These are phyloP conservation scores for Callyntrura guangdongensis DNA, from an alignment of 2,888 invertebrate species.

Conservation along the genomic window DNA sequence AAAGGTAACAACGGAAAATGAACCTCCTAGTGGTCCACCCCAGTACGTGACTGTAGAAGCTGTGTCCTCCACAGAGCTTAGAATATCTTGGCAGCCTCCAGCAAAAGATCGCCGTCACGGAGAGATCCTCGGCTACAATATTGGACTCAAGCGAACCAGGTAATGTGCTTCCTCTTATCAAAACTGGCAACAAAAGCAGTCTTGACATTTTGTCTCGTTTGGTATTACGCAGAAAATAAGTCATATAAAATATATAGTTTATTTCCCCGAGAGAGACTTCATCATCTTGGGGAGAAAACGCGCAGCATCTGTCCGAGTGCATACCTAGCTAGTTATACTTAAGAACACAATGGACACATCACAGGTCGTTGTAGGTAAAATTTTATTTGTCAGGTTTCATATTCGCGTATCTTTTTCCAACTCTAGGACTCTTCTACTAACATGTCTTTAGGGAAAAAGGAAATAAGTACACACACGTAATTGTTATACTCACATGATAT, in stretches of 20 bases:
- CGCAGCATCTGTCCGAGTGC: not conserved
- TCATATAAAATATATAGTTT: not conserved
- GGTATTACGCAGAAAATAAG: not conserved
- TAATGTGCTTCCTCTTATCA: constrained; percentile 78
- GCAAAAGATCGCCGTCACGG: constrained; percentile 92
- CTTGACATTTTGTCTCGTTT: constrained; percentile 23
- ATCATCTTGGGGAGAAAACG: not conserved
- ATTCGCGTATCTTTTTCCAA: too few relatives aligned
- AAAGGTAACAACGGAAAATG: constrained; percentile 87
- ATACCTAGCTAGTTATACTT: not conserved
- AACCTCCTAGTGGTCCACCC: constrained; percentile 91
- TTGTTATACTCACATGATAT: too few relatives aligned
- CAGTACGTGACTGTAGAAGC: constrained; percentile 90
- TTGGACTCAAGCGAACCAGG: constrained; percentile 86
- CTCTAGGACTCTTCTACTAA: too few relatives aligned
- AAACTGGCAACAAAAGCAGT: constrained; percentile 31
- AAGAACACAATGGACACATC: not conserved
- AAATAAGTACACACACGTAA: too few relatives aligned
- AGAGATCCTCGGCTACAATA: constrained; percentile 91
- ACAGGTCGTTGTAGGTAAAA: not conserved
- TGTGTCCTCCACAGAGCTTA: constrained; percentile 90
- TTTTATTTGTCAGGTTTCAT: too few relatives aligned
- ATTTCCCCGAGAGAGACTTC: not conserved
- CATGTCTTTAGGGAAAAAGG: too few relatives aligned
- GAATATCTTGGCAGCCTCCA: constrained; percentile 92